phyloP scores from a whole-genome alignment of 2,888 invertebrate species.

The Eumerus sabulonum region DNA sequence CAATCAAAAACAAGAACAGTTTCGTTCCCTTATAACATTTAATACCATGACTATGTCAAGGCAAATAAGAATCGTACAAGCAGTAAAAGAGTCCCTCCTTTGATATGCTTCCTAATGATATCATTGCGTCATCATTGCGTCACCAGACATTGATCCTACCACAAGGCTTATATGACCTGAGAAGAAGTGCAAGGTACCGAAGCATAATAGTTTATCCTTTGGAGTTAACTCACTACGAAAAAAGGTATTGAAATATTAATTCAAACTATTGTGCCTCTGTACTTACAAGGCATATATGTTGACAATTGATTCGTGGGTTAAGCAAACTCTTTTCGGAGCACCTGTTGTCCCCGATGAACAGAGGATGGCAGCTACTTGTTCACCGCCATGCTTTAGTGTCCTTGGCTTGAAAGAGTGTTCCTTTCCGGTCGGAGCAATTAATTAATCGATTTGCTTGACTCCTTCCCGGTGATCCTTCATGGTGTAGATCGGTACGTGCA shows the following conservation, averaged over 20 bases:
- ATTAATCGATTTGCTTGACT: slow-evolving; percentile 56
- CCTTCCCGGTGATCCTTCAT: slow-evolving; percentile 68
- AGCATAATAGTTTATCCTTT: slow-evolving; percentile 64
- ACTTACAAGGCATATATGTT: too few relatives aligned
- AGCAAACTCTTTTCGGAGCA: slow-evolving; percentile 65
- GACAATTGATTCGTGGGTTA: slow-evolving; percentile 61
- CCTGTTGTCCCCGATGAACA: slow-evolving; percentile 70
- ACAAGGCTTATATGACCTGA: too few relatives aligned
- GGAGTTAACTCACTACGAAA: slow-evolving; percentile 24
- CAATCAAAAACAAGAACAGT: too few relatives aligned
- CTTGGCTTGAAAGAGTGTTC: slow-evolving; percentile 42
- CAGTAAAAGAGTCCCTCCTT: too few relatives aligned
- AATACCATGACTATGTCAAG: too few relatives aligned
- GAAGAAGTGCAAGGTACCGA: slow-evolving; percentile 71
- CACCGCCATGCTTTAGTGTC: slow-evolving; percentile 39
- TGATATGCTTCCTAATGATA: too few relatives aligned
- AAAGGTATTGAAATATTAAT: neutral
- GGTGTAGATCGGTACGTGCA: slow-evolving; percentile 63
- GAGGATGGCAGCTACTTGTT: slow-evolving; percentile 68
- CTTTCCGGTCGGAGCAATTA: slow-evolving; percentile 54
- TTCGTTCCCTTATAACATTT: too few relatives aligned
- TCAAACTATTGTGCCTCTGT: neutral
- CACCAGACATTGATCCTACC: too few relatives aligned
- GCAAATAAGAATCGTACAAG: too few relatives aligned
- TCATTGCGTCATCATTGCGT: too few relatives aligned